Conservation (phyloP, 2,888 invertebrate genomes). For the Drosophila histrio region DNA sequence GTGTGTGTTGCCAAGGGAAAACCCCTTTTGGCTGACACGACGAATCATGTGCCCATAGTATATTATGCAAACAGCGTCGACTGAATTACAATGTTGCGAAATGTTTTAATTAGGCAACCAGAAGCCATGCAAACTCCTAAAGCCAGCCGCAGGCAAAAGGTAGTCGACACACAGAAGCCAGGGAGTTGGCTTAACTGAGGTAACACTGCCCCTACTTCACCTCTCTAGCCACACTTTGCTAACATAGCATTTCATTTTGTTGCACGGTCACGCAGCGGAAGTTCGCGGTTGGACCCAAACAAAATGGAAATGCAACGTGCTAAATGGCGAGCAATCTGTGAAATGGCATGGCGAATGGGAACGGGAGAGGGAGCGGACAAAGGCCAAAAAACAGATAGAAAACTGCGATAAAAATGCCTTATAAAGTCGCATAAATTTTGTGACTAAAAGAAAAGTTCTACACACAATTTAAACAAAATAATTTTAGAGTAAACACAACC, state of each 20-base stretch:
- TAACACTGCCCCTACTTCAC: not conserved
- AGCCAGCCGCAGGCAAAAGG: not conserved
- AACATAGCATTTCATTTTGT: slow-evolving; percentile 24
- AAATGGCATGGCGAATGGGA: not conserved
- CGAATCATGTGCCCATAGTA: slow-evolving; percentile 4
- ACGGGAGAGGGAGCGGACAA: not conserved
- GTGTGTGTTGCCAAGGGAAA: not conserved
- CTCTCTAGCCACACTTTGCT: not conserved
- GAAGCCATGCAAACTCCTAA: slow-evolving; percentile 14
- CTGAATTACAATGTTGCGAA: slow-evolving; percentile 47
- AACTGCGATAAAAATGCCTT: slow-evolving; percentile 18
- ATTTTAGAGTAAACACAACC: slow-evolving; percentile 1
- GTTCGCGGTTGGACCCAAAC: slow-evolving; percentile 32
- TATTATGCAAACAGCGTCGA: slow-evolving; percentile 32
- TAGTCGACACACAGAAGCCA: not conserved
- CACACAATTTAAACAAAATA: slow-evolving; percentile 3
- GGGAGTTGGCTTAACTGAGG: not conserved
- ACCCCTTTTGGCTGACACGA: not conserved
- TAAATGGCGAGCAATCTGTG: slow-evolving; percentile 27
- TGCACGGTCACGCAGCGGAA: slow-evolving; percentile 50
- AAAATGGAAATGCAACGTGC: slow-evolving; percentile 40
- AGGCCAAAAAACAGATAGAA: slow-evolving; percentile 9
- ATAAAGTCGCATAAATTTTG: slow-evolving; percentile 10
- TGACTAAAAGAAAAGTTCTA: not conserved
- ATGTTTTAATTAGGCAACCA: slow-evolving; percentile 71